Conservation (phyloP, 2,113 vertebrate species). For the Heliornis fulica region DNA sequence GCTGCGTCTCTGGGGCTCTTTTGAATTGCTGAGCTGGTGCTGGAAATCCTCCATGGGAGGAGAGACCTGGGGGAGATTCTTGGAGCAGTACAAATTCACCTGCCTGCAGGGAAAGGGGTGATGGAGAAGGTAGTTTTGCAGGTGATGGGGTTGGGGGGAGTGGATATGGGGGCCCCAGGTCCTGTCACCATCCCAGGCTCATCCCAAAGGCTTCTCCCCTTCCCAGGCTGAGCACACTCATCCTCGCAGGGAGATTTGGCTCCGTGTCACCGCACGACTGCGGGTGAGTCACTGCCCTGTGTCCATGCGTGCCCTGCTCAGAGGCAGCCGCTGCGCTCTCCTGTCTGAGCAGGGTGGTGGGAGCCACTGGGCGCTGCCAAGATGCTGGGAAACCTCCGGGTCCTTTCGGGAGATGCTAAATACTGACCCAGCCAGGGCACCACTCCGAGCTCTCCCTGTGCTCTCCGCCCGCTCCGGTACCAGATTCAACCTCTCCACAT, state of each 20-base stretch:
- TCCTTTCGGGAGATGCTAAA: neutral
- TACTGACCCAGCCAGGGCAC: neutral
- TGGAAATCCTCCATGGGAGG: neutral
- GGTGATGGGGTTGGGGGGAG: neutral
- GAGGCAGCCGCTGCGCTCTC: neutral
- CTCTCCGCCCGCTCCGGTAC: neutral
- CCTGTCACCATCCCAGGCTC: accelerated
- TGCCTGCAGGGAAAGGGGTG: accelerated
- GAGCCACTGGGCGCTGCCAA: neutral
- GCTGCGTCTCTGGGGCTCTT: neutral
- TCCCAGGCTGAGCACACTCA: no score
- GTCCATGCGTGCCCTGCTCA: accelerated
- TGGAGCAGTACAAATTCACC: neutral
- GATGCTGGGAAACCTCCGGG: neutral
- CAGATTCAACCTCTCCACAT: accelerated
- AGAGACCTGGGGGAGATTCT: accelerated
- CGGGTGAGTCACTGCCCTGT: neutral
- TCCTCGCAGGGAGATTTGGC: accelerated
- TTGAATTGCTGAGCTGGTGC: neutral
- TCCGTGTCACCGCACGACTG: neutral
- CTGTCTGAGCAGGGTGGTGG: neutral
- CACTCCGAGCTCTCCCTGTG: accelerated
- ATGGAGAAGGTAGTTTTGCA: accelerated
- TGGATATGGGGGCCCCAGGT: accelerated
- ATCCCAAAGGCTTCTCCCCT: neutral